Conservation (phyloP, 2,888 invertebrate species). For the Nebria salina region DNA sequence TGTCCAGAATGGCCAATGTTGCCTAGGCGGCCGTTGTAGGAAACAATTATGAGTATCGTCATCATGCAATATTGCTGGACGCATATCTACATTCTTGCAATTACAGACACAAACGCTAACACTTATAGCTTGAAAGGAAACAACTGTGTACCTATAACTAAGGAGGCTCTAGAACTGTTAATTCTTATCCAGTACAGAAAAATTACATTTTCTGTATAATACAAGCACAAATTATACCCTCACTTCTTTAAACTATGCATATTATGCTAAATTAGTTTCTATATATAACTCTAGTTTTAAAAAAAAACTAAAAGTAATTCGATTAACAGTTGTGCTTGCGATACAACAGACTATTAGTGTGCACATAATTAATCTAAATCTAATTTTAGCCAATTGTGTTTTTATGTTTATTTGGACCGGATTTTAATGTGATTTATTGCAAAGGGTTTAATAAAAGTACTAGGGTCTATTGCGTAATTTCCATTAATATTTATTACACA, state of each 20-base stretch:
- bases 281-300: no score
- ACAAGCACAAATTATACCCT: no score
- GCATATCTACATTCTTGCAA: background rate
- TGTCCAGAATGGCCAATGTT: conserved; percentile 94
- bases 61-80: background rate
- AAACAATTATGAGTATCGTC: background rate
- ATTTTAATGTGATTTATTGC: background rate
- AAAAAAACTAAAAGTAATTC: no score
- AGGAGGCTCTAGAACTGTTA: no score
- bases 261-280: no score
- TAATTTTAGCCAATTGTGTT: background rate
- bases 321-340: no score
- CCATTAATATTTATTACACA: background rate
- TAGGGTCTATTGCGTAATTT: background rate
- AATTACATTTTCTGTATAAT: no score
- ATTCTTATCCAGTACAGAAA: no score
- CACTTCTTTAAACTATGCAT: no score
- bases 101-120: background rate
- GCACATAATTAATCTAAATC: no score
- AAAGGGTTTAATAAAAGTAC: background rate
- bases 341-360: no score
- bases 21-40: conserved; percentile 67
- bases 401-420: background rate
- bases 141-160: background rate
- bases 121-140: background rate